phyloP scores from a whole-genome alignment of 1,140 invertebrate genomes.

The Spodoptera litura region DNA sequence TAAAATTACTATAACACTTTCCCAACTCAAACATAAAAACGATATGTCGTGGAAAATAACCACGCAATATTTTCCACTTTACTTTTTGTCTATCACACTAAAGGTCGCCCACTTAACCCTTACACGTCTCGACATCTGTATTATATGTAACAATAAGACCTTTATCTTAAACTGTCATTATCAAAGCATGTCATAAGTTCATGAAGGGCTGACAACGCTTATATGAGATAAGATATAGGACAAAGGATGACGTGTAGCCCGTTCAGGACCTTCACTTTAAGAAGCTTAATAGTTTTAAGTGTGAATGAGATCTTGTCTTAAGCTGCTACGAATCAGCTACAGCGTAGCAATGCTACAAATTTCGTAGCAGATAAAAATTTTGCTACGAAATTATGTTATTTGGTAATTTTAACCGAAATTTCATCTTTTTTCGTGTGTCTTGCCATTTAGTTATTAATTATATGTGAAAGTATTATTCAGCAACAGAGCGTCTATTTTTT shows the following conservation, averaged over 20 bases:
- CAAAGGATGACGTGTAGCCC: conserved; percentile 4
- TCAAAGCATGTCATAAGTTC: conserved; percentile 27
- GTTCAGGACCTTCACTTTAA: not conserved
- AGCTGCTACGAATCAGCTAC: not conserved
- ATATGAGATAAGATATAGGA: conserved; percentile 26
- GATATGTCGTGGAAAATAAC: not conserved
- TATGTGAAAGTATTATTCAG: too few relatives aligned
- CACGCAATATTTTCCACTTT: too few relatives aligned
- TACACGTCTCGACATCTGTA: conserved; percentile 13
- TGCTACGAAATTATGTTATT: too few relatives aligned
- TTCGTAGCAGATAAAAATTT: not conserved
- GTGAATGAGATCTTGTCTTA: not conserved
- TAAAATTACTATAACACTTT: too few relatives aligned
- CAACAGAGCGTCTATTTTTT: too few relatives aligned
- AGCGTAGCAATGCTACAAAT: not conserved
- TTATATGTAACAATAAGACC: conserved; percentile 24
- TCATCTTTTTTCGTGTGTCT: too few relatives aligned
- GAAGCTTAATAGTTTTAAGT: conserved; percentile 11
- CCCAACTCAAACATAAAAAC: too few relatives aligned
- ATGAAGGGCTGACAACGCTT: conserved; percentile 23
- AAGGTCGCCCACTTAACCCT: conserved; percentile 20
- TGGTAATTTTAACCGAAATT: too few relatives aligned
- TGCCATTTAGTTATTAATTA: too few relatives aligned
- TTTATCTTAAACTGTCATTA: conserved; percentile 32
- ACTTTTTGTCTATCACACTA: not conserved